A percentile compares a stretch with the other conserved stretches of the same genome.
phyloP scores from a whole-genome alignment of 2,888 invertebrate genomes.

The Thalpophila matura region DNA sequence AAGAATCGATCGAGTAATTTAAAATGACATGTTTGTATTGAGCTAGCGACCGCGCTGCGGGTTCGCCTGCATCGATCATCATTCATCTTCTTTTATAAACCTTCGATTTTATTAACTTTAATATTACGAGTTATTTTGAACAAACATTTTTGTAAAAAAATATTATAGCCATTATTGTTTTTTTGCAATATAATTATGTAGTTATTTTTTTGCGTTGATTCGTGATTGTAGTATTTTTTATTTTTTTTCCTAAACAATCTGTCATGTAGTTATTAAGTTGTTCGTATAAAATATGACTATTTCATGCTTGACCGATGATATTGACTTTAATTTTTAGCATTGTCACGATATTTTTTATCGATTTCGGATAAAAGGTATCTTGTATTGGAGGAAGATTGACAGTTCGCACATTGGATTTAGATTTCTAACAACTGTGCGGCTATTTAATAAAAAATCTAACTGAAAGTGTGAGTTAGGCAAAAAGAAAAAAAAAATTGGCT shows the following conservation, averaged over 20 bases:
- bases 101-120: constrained; percentile 43
- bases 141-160: constrained; percentile 20
- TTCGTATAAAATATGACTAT: constrained; percentile 17
- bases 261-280: constrained; percentile 10
- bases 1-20: constrained; percentile 72
- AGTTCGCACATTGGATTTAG: constrained; percentile 30
- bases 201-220: constrained; percentile 4
- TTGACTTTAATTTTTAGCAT: constrained; percentile 19
- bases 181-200: constrained; percentile 8
- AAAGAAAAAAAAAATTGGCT: not conserved
- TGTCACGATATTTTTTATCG: constrained; percentile 47
- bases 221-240: not conserved
- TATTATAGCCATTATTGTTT: not conserved
- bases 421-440: constrained; percentile 9
- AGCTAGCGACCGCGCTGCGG: constrained; percentile 57
- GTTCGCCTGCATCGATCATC: constrained; percentile 61
- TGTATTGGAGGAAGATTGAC: constrained; percentile 56
- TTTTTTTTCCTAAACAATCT: constrained; percentile 3
- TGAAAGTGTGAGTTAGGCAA: not conserved
- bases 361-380: constrained; percentile 24
- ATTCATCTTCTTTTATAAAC: constrained; percentile 58
- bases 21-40: constrained; percentile 70
- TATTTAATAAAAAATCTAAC: constrained; percentile 10
- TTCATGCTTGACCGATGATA: constrained; percentile 18
- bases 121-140: constrained; percentile 35